Evolutionary conservation across 2,888 invertebrate genomes (phyloP), one percentile per base, ranked within the genome.

Genomic region (Lissonota sp.): DNA sequence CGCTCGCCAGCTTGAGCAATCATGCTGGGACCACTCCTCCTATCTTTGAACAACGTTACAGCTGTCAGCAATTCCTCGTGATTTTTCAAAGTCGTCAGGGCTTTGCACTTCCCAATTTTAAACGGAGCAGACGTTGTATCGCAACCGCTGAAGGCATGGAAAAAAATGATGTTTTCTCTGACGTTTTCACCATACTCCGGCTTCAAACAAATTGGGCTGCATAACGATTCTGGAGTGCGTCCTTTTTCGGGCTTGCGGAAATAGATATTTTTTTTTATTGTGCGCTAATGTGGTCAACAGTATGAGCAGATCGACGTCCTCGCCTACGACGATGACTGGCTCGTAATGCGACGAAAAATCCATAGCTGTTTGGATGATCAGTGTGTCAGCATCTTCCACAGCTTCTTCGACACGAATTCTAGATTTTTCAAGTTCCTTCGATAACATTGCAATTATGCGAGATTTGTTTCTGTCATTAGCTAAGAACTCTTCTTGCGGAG

Each of bases 371-470:
- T 86, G 84, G 70, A 88, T 80, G 75, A 88, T 89, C 49, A 88
- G 62, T 26, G 86, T 86, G 86, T 84, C 84, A 71, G 86, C 86
- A 78, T 84, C 82, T 71, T 86, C 76, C 44, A 64, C 8, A 83
- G 84, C 89, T 88, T 88, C 88, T 87, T 87, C 86, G 6, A 88
- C 87, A 1, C 58, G 74, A 55, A 88, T 87, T 87, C 87, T 87
- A 66, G 84, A 87, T 85, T 87, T 71, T 0, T 85, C 85, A 84
- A 89, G 87, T 67, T 80, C 80, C 69, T 84, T 72, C 58, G 58
- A 72, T 26, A 86, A 75, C 82, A 87, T 84, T 53, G 80, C 85
- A 87, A 90, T 89, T 62, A 90, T 87, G 10, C 57, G 26, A 40
- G 10, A 2, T 80, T 86, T 85, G 79, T 87, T 87, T 74, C 5